Conservation (phyloP, 2,113 vertebrate species). For the Alouatta palliata region DNA sequence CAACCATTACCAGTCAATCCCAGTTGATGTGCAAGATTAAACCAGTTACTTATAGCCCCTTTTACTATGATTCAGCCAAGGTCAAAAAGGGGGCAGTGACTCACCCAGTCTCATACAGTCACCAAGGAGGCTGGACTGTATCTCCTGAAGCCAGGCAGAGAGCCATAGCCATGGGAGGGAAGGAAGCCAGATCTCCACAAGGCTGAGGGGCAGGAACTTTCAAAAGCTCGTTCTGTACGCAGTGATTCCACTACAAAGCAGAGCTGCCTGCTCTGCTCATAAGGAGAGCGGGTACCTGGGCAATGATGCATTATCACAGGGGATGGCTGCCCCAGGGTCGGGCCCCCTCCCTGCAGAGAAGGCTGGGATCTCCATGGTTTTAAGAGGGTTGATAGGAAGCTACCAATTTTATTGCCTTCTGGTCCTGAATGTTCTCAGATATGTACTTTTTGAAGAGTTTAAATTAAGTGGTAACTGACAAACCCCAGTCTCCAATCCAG, state of each 20-base stretch:
- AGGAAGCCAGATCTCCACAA: background rate
- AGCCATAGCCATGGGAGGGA: background rate
- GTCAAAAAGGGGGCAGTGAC: background rate
- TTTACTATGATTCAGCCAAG: background rate
- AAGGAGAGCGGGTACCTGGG: background rate
- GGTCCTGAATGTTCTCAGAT: background rate
- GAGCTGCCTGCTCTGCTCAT: background rate
- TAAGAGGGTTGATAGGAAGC: background rate
- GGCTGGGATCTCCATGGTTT: background rate
- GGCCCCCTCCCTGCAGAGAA: background rate
- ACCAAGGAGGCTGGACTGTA: background rate
- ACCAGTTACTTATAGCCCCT: background rate
- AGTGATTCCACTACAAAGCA: background rate
- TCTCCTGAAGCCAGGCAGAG: background rate
- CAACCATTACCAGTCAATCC: background rate
- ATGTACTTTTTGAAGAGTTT: background rate
- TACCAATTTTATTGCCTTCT: accelerated
- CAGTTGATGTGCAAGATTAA: background rate
- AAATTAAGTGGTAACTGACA: background rate
- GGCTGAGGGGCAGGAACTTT: background rate
- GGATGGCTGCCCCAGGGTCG: background rate
- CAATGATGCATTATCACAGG: background rate
- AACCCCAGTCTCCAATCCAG: background rate
- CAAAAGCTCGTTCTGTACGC: accelerated
- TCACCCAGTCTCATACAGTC: background rate